Evolutionary conservation across 2,113 vertebrate species (phyloP).

Genomic region (mouse (Mus musculus)): DNA sequence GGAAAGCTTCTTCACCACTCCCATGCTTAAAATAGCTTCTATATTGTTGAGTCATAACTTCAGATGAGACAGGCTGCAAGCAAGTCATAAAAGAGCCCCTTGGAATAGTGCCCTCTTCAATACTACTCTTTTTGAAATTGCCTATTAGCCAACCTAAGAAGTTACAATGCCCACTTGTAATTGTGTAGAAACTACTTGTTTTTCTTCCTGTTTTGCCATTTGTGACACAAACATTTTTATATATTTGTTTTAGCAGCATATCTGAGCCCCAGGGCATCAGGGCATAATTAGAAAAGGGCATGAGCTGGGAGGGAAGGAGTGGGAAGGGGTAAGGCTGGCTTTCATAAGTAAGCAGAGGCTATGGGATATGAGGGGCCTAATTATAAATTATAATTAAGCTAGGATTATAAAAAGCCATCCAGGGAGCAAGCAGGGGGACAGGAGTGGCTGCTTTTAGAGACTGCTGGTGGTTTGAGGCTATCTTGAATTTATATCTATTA

Average conservation of each 20-base stretch:
- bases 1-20: neutral
- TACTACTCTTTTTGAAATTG: slow-evolving; percentile 57
- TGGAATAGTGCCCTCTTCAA: slow-evolving; percentile 65
- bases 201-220: slow-evolving; percentile 84
- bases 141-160: slow-evolving; percentile 78
- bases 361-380: slow-evolving; percentile 84
- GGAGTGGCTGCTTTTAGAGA: slow-evolving; percentile 72
- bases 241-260: slow-evolving; percentile 90
- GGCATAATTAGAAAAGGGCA: slow-evolving; percentile 89
- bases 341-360: slow-evolving; percentile 86
- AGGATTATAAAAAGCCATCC: slow-evolving; percentile 78
- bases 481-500: slow-evolving; percentile 68
- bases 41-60: neutral
- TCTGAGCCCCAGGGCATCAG: slow-evolving; percentile 83
- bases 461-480: slow-evolving; percentile 55
- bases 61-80: neutral
- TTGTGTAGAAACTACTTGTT: slow-evolving; percentile 81
- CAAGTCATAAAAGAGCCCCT: neutral
- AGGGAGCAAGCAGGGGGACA: slow-evolving; percentile 69
- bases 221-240: slow-evolving; percentile 87
- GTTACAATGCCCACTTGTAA: slow-evolving; percentile 74
- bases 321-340: slow-evolving; percentile 77
- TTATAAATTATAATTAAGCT: slow-evolving; percentile 88
- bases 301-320: slow-evolving; percentile 74
- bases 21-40: neutral